These are phyloP conservation scores for Netelia inedita DNA, from an alignment of 2,888 invertebrate genomes.

Conservation along the genomic window DNA sequence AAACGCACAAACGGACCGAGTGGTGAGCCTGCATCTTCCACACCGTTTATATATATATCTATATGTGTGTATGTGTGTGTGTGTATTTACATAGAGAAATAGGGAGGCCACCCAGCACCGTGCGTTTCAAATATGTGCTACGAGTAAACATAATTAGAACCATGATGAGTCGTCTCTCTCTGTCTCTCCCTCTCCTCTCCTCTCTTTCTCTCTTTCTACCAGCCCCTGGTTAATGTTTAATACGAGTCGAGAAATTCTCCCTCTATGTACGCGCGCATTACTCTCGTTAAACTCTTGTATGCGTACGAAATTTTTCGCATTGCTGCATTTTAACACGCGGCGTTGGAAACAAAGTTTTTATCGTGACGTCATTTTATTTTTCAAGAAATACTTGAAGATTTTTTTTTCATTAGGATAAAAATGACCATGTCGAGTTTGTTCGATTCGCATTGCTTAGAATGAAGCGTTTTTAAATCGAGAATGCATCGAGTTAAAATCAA, in stretches of 20 bases:
- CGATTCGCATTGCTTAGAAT: not conserved
- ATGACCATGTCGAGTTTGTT: not conserved
- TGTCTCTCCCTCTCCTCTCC: not conserved
- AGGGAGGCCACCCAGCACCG: conserved; percentile 40
- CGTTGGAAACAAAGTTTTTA: conserved; percentile 21
- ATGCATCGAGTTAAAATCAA: not conserved
- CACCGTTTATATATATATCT: conserved; percentile 14
- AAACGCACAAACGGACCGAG: not conserved
- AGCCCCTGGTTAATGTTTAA: conserved; percentile 27
- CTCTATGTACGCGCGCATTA: not conserved
- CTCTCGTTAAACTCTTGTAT: conserved; percentile 35
- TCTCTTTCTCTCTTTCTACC: conserved; percentile 4
- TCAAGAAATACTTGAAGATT: not conserved
- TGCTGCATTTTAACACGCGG: conserved; percentile 1
- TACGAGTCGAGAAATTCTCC: conserved; percentile 2
- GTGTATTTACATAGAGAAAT: conserved; percentile 47
- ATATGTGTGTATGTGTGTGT: not conserved
- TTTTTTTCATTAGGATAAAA: not conserved
- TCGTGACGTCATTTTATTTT: conserved; percentile 1
- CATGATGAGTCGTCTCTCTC: conserved; percentile 37
- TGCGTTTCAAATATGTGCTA: conserved; percentile 58
- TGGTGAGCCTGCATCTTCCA: not conserved
- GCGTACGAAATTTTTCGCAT: conserved; percentile 5
- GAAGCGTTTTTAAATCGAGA: not conserved
- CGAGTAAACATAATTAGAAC: conserved; percentile 68